A percentile compares a stretch with the other conserved stretches of the same genome.
These are phyloP conservation scores for Hirundo rustica DNA, from an alignment of 2,797 vertebrate genomes.

Conservation along the genomic window DNA sequence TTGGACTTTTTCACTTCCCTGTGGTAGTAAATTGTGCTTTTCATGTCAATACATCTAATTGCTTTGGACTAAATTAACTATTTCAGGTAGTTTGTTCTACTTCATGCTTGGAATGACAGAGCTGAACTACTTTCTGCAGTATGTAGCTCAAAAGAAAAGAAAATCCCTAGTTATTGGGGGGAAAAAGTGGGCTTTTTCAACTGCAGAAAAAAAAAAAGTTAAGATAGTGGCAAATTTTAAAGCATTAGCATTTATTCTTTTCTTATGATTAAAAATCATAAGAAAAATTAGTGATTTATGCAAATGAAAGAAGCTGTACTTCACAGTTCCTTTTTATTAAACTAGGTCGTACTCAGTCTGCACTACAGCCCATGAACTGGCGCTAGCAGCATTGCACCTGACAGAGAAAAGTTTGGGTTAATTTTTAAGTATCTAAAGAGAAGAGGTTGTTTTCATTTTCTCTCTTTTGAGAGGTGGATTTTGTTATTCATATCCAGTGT, in stretches of 20 bases:
- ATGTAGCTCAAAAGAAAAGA: background rate
- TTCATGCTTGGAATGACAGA: background rate
- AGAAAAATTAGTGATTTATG: background rate
- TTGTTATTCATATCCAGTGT: background rate
- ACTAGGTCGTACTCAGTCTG: background rate
- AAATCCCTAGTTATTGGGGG: background rate
- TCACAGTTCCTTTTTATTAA: background rate
- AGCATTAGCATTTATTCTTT: background rate
- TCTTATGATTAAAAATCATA: background rate
- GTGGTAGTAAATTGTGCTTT: background rate
- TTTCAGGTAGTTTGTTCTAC: constrained; percentile 10
- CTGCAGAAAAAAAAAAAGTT: background rate
- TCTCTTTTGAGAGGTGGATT: background rate
- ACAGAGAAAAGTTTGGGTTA: background rate
- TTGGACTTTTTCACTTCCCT: background rate
- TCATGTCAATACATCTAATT: constrained; percentile 18
- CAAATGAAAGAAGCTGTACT: background rate
- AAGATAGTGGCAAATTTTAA: background rate
- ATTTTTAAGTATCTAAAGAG: background rate
- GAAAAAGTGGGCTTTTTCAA: background rate
- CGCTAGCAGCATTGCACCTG: background rate
- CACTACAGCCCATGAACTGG: background rate
- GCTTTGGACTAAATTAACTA: constrained; percentile 23
- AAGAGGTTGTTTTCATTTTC: background rate
- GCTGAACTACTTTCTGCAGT: background rate